Base-by-base conservation (phyloP, 2,888 invertebrate species). In the Serrognathus titanus region DNA sequence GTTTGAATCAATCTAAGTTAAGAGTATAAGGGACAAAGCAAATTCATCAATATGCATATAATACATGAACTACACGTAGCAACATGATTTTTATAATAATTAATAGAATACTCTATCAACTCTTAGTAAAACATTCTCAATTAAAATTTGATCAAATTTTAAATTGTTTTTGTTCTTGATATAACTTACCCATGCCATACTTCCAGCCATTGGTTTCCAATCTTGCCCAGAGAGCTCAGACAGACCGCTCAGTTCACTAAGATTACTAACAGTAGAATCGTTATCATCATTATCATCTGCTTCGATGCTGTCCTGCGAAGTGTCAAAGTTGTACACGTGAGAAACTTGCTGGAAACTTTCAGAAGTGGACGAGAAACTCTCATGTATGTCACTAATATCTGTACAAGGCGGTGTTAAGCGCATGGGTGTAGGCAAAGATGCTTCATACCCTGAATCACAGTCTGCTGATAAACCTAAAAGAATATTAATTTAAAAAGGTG, bases 171-270 rank as follows among this genome's bases (percentile, higher is more conserved):
- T 16, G 16, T 16, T 16, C 16, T 55, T n/a, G 9, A 35, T 37
- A 51, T 24, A 53, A 69, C 71, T 66, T 72, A 75, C 79, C 80
- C 78, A 82, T 57, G 76, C 72, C 61, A 75, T 77, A 62, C 74
- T 79, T 71, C 82, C 82, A 56, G 82, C 80, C 75, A 81, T 79
- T 1, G 86, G 84, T 73, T 86, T 86, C 87, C 88, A 89, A 53
- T 88, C 82, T 61, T 85, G 83, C 1, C 83, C 87, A 55, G 87
- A 87, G 48, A 87, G 78, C 58, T 86, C 86, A 2, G 87, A 86
- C 24, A 86, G 70, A 9, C 84, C 85, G 66, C 85, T 85, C 38
- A 84, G 70, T 60, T 83, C 82, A 13, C 83, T 83, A 40, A 83
- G 69, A 66, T 82, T 80, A 64, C 83, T 84, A 39, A 83, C 81